These are phyloP conservation scores for Agrilus biguttatus DNA, from an alignment of 2,888 invertebrate genomes.

Conservation along the genomic window DNA sequence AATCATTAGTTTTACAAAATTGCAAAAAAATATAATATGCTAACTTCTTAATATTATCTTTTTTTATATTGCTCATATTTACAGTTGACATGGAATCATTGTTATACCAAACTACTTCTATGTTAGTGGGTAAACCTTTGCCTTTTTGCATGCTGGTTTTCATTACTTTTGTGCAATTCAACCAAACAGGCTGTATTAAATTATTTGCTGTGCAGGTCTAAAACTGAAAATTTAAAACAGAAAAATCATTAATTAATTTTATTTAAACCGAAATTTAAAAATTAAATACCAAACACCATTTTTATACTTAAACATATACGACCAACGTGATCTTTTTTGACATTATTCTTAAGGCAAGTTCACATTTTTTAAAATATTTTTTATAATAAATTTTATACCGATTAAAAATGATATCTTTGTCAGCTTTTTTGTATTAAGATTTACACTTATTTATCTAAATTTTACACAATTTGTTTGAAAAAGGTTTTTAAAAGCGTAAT, in stretches of 20 bases:
- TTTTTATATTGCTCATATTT: slow-evolving; percentile 54
- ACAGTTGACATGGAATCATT: slow-evolving; percentile 42
- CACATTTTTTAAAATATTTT: no score
- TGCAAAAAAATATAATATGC: slow-evolving; percentile 6
- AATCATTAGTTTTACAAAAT: background rate
- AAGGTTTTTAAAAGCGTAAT: no score
- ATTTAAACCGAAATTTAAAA: slow-evolving; percentile 15
- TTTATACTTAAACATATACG: slow-evolving; percentile 9
- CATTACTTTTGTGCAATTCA: slow-evolving; percentile 61
- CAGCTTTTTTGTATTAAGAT: no score
- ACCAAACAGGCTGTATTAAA: slow-evolving; percentile 68
- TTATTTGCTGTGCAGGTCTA: slow-evolving; percentile 38
- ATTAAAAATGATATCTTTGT: no score
- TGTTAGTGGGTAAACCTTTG: slow-evolving; percentile 56
- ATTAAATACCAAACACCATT: slow-evolving; percentile 18
- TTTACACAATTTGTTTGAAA: no score
- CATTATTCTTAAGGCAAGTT: slow-evolving; percentile 14
- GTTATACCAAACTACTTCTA: slow-evolving; percentile 73
- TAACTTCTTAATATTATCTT: slow-evolving; percentile 59
- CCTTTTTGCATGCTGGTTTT: slow-evolving; percentile 31
- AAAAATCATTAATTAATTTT: background rate
- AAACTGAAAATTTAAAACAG: slow-evolving; percentile 12
- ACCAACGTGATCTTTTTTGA: slow-evolving; percentile 18
- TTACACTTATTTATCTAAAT: no score
- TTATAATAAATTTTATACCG: no score